Base-by-base conservation (phyloP, 2,888 invertebrate species). In the Dyspetes luteomarginatus region DNA sequence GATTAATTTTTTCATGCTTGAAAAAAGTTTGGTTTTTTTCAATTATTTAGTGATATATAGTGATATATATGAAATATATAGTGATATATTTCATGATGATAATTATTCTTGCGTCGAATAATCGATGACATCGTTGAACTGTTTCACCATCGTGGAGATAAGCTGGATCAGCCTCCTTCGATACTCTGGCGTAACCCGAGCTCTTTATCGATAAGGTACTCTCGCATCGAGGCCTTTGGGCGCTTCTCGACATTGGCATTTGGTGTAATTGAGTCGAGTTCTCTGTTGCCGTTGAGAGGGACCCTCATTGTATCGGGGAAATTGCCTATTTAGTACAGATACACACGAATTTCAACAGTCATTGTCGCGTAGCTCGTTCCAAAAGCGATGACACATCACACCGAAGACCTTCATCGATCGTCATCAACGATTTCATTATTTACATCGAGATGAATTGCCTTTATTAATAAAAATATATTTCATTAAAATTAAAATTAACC, bases 211-310 rank as follows among this genome's bases (percentile, higher is more conserved):
- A 88, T 85, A 83, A 84, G 82, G 81, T 68, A 74, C 64, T 67
- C 64, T 78, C 81, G 76, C 64, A 69, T 55, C 52, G 71, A 64
- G 74, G 60, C 73, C 67, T 56, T 36, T 24, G 48, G 74, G 58
- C 48, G 58, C 65, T 82, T 69, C 55, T 41, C 79, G 30, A 19
- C 79, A 58, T 56, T 36, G 75, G 76, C 82, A 78, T 85, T 83
- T 84, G 82, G n/a, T n/a, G 85, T 88, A 89, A 89, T 89, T 88
- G 88, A 89, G 89, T 89, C 85, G 83, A 86, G 84, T 84, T 83
- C 85, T 80, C 36, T 36, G 9, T 7, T 12, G 84, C 83, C 82
- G 78, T 83, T 84, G 84, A 83, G 78, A 60, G 75, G 7, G 48
- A 84, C 83, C 81, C 81, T 85, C 84, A 89, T 89, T 89, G 88